Evolutionary conservation across 2,797 vertebrate genomes (phyloP), one percentile per base, ranked within the genome.

Genomic region (Halcyon badia): DNA sequence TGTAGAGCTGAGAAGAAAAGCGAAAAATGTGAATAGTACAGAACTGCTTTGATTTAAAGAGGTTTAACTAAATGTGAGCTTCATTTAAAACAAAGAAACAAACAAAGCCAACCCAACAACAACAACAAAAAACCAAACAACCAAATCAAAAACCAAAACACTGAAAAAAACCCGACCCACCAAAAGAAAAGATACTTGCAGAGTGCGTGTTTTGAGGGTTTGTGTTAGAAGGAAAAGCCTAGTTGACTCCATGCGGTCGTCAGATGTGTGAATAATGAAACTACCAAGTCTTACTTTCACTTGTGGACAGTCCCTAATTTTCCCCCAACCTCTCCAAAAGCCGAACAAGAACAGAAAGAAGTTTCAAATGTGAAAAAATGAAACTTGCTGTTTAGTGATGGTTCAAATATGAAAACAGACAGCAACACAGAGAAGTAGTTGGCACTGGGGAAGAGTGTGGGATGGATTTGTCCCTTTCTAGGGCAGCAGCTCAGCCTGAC

Each of bases 301-400:
- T 72, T 77, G 64, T 92, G 93, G 90, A 89, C 91, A 87, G 89
- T 90, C 90, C 81, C 60, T 79, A 83, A 10, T 94, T 96, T 94
- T 42, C 66, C 62, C 71, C 62, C 71, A 87, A 25, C 60, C 87
- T 95, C 83, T 77, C 94, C 91, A 91, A 91, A 92, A 93, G 52
- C 60, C 72, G 80, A 87, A 83, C 56, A 94, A 91, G 84, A 92
- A 42, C 10, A 96, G 78, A 94, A 86, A 94, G 81, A 90, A 83
- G 92, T 95, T 96, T 97, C 89, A 95, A 62, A 70, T 86, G 91
- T 92, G 88, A 94, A 85, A 62, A 95, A 95, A 54, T 56, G 93
- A 95, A 97, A 87, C 81, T 37, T 78, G 35, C 19, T 83, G 24
- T 91, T 89, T 80, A 72, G 31, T 73, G 11, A 28, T 88, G 88